A percentile compares a stretch with the other conserved stretches of the same genome.
These are phyloP conservation scores for Anisognathus igniventris DNA, from an alignment of 2,797 vertebrate species.

Conservation along the genomic window DNA sequence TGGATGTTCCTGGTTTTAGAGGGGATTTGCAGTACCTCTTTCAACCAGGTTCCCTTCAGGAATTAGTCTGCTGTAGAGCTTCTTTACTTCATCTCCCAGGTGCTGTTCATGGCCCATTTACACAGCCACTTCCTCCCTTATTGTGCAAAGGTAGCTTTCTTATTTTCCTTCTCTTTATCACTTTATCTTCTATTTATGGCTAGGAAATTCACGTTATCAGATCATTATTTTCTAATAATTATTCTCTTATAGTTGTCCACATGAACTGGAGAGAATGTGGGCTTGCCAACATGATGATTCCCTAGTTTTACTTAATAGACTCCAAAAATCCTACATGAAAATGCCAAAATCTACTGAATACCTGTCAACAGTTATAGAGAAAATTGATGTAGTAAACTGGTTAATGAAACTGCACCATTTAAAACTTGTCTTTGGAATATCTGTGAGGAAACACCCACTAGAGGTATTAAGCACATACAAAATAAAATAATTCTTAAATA, in stretches of 20 bases:
- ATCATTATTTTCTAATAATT: neutral
- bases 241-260: neutral
- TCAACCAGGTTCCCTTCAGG: neutral
- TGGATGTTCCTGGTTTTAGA: neutral
- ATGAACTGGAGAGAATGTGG: neutral
- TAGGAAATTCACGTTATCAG: neutral
- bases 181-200: neutral
- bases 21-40: neutral
- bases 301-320: neutral
- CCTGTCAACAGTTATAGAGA: neutral
- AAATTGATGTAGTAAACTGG: neutral
- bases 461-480: neutral
- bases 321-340: fast-evolving
- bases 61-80: neutral
- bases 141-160: neutral
- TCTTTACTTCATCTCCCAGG: neutral
- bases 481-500: neutral
- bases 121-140: neutral
- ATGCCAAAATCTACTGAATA: neutral
- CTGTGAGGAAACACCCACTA: neutral
- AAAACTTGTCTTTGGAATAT: neutral
- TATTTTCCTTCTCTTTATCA: neutral
- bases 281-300: neutral
- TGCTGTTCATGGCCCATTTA: neutral
- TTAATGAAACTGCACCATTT: neutral